phyloP scores from a whole-genome alignment of 1,140 invertebrate genomes.

The Hypothenemus hampei region DNA sequence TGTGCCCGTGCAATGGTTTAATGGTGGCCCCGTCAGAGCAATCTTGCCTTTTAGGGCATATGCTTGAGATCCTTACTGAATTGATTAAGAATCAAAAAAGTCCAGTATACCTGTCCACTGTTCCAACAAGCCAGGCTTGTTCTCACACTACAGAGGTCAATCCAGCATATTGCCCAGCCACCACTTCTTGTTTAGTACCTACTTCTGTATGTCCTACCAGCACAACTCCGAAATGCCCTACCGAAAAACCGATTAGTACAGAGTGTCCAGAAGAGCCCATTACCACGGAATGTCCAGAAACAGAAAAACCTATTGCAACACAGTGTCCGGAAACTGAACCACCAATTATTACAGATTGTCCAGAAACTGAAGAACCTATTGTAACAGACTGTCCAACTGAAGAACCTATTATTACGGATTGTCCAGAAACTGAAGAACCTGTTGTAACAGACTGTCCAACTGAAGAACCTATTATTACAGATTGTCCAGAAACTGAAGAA shows the following conservation, averaged over 20 bases:
- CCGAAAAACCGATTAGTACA: neutral
- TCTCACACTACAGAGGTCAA: too few relatives aligned
- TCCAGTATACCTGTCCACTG: neutral
- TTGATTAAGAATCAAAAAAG: slow-evolving; percentile 22
- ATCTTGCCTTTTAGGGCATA: slow-evolving; percentile 29
- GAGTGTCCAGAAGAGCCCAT: too few relatives aligned
- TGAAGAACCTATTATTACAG: neutral
- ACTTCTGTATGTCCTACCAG: neutral
- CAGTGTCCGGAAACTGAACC: neutral
- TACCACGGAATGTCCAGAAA: too few relatives aligned
- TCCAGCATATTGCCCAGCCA: too few relatives aligned
- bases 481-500: neutral
- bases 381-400: neutral
- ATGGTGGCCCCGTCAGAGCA: slow-evolving; percentile 24
- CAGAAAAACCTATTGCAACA: too few relatives aligned
- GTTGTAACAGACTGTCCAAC: neutral
- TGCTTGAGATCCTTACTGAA: slow-evolving; percentile 27
- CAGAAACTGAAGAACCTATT: neutral
- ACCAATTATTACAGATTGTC: neutral
- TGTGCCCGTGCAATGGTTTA: slow-evolving; percentile 5
- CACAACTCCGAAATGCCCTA: neutral
- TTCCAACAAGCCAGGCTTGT: too few relatives aligned
- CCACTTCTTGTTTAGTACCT: too few relatives aligned
- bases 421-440: too few relatives aligned
- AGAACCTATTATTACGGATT: neutral